Evolutionary conservation across 64 coral and sea anemone species (phyloP).

Genomic region (Montipora efflorescens): DNA sequence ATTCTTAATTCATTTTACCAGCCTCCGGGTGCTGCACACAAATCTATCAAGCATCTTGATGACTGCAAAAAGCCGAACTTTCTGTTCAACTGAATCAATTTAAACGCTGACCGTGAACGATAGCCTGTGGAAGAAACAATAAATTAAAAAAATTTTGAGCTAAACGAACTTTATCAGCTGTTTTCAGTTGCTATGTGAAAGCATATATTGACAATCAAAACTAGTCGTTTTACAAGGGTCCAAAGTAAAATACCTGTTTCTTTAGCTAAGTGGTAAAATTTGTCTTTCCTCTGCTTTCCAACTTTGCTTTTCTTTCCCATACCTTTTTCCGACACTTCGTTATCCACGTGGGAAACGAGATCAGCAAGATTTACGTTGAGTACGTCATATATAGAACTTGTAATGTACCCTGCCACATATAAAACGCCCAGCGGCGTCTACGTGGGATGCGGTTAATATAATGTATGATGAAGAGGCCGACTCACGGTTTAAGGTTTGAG

Average conservation of each 20-base stretch:
- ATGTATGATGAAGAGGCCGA: no score
- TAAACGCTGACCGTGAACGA: constrained; percentile 95
- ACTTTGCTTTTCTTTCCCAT: constrained; percentile 98
- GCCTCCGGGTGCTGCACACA: constrained; percentile 92
- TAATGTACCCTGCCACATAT: no score
- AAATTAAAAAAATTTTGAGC: no score
- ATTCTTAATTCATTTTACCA: constrained; percentile 58
- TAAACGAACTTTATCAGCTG: not conserved
- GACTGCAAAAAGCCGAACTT: constrained; percentile 94
- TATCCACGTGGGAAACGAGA: no score
- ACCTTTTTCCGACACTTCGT: not conserved
- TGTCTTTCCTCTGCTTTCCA: constrained; percentile 94
- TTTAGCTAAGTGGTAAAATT: constrained; percentile 99
- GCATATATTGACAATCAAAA: not conserved
- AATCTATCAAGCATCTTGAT: constrained; percentile 89
- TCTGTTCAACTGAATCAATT: constrained; percentile 98
- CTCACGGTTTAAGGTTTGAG: no score
- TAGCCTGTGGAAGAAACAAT: constrained; percentile 66
- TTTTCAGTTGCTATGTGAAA: not conserved
- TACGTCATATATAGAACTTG: not conserved
- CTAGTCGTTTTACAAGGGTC: not conserved
- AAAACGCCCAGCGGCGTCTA: no score
- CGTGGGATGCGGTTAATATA: no score
- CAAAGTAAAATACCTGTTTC: constrained; percentile 82
- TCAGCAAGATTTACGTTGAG: no score